Base-by-base conservation (phyloP, 2,113 vertebrate species). In the Ardeotis arabs region DNA sequence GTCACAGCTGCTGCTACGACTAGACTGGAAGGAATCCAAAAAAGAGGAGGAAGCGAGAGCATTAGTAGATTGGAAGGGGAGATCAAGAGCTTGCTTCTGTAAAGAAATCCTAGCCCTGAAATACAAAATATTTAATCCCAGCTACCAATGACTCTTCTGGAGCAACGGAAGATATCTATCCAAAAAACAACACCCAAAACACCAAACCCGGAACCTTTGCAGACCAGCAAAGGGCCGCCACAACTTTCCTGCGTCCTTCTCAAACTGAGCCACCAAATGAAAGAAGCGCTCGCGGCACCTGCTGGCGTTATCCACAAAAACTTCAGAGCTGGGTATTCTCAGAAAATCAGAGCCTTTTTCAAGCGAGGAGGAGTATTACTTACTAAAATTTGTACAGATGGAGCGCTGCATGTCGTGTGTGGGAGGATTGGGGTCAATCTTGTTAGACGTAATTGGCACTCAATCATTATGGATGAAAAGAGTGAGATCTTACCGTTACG, bases 381-480 rank as follows among this genome's bases (percentile, higher is more conserved):
- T 31, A 41, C 20, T 55, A 24, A 68, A 67, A 74, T 63, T 35
- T 1, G 55, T 66, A 70, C 95, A 95, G 90, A 94, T 77, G 82
- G 90, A 93, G 22, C 3, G 0, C 8, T 44, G 63, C 24, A 9
- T 37, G 39, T 69, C 24, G 3, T 7, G 35, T 18, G 60, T 31
- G 80, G 69, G 56, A 87, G 49, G 92, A 96, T 29, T 93, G 27
- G 63, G 91, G 95, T 95, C 93, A 91, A 95, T 94, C 97, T 82
- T 21, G 39, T 96, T 94, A 96, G 27, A 35, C 17, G 11, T 93
- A 97, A 95, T 60, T 70, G 84, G 87, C 86, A 87, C 96, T 90
- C 6, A 88, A 37, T 75, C 64, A 69, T 89, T 75, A 67, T 29
- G 35, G 83, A 85, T 77, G 72, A 70, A 87, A 80, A 94, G 79